Evolutionary conservation across 2,797 vertebrate genomes (phyloP), one percentile per base, ranked within the genome.

Genomic region (Arnoldichthys spilopterus): DNA sequence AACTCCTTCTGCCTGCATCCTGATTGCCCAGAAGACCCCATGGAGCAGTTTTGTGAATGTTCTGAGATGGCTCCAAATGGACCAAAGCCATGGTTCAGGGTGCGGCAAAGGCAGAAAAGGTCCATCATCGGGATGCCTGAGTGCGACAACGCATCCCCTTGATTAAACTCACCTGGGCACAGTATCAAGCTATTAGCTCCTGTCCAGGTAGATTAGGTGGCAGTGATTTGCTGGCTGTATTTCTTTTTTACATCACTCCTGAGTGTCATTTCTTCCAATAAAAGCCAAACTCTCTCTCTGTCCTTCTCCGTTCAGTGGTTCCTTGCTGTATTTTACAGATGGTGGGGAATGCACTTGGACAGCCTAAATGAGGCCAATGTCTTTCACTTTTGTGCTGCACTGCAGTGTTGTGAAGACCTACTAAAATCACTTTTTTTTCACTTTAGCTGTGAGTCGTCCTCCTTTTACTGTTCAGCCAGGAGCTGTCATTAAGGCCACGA

Each of bases 111-210:
- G 63, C 59, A 49, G 70, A 79, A 73, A 67, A 77, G 59, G 69
- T 83, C 58, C 53, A 53, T 81, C 68, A 73, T 79, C 69, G 2
- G 26, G 20, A 61, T 1, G 63, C 74, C 49, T 56, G 49, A 68
- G 81, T 18, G 62, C 61, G 77, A 81, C 76, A 75, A 54, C 64
- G 82, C 74, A 77, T 72, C 82, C 78, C 56, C 63, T 74, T 77
- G 84, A 83, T 83, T 82, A 77, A 79, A 78, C 78, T 73, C 74
- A 81, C 81, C 51, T 66, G 72, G 70, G 66, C 72, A 43, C 74
- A 22, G 47, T 82, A 74, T 85, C 77, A 74, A 75, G 64, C 68
- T 61, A 68, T 76, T 78, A 73, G 78, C 79, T 71, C 59, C 72
- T 76, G 78, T 83, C 67, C 43, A 45, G 78, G 78, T 67, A 70